Evolutionary conservation across 2,888 invertebrate genomes (phyloP).

Genomic region (Megalurothrips usitatus): DNA sequence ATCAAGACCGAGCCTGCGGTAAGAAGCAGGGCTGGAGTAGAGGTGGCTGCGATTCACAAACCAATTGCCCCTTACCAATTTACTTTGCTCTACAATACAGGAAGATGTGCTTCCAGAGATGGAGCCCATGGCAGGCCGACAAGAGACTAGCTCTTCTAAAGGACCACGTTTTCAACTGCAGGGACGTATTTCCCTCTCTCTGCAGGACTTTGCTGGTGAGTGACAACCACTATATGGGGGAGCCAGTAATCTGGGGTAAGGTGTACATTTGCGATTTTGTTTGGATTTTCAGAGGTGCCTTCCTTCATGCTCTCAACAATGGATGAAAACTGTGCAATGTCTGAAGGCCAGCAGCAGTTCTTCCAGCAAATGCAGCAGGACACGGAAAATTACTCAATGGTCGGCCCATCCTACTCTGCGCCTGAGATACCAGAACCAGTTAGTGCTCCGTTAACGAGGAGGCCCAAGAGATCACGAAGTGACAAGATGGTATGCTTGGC

Average conservation of each 20-base stretch:
- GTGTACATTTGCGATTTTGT: no score
- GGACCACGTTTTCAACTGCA: neutral
- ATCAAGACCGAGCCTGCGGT: neutral
- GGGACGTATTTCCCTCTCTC: neutral
- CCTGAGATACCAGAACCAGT: no score
- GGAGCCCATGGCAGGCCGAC: neutral
- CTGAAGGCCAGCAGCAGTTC: neutral
- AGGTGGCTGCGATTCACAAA: neutral
- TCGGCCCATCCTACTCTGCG: neutral
- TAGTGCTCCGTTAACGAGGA: no score
- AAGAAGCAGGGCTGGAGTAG: neutral
- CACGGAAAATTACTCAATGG: neutral
- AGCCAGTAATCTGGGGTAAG: no score
- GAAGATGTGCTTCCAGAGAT: neutral
- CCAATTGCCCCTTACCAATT: neutral
- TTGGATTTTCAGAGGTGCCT: neutral
- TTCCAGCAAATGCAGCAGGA: neutral
- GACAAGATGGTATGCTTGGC: neutral
- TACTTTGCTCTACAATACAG: neutral
- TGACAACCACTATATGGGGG: no score
- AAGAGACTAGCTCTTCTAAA: no score
- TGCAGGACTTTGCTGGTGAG: neutral
- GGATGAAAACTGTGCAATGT: neutral
- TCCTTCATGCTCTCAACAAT: neutral
- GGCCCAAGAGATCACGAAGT: neutral